Conservation (phyloP, 2,888 invertebrate genomes). For the Parapristionchus giblindavisi region DNA sequence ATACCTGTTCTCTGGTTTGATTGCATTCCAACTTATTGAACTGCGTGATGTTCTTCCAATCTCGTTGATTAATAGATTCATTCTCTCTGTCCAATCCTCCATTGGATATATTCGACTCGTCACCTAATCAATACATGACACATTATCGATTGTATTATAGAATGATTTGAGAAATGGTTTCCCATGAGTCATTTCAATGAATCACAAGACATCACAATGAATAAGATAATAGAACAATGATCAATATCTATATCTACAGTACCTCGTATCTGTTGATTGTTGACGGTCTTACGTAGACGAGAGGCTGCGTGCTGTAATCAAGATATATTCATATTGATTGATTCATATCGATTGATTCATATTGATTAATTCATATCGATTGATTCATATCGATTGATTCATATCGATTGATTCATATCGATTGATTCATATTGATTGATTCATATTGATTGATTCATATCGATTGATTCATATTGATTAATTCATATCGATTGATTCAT, state of each 20-base stretch:
- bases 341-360: neutral
- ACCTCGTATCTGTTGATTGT: conserved; percentile 62
- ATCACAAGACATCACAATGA: neutral
- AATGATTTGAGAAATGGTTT: neutral
- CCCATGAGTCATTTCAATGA: neutral
- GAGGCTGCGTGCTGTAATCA: conserved; percentile 65
- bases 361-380: no score
- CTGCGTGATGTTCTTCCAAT: conserved; percentile 66
- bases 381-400: neutral
- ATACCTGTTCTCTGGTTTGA: conserved; percentile 63
- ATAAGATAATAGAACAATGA: neutral
- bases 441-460: neutral
- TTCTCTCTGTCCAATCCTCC: conserved; percentile 63
- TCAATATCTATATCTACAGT: no score
- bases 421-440: neutral
- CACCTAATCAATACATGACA: no score
- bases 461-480: neutral
- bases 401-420: neutral
- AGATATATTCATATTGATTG: neutral
- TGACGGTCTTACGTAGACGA: conserved; percentile 69
- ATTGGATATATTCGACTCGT: conserved; percentile 55
- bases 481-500: neutral
- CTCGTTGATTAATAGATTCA: conserved; percentile 66
- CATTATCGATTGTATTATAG: neutral
- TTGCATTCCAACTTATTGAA: conserved; percentile 56